phyloP scores from a whole-genome alignment of 2,888 invertebrate species.

The Mimumesa dahlbomi region DNA sequence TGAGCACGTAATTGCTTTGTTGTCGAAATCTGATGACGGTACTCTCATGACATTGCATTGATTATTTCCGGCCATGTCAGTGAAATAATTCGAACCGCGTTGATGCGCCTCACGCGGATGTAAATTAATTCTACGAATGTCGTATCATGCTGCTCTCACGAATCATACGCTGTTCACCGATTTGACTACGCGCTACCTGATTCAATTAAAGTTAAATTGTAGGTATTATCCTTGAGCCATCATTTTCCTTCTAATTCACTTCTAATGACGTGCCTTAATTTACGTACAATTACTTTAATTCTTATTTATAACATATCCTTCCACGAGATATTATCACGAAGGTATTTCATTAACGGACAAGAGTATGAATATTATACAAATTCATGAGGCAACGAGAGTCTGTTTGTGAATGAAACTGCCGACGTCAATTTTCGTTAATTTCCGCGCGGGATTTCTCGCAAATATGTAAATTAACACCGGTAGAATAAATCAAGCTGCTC shows the following conservation, averaged over 20 bases:
- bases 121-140: constrained; percentile 52
- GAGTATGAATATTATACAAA: background rate
- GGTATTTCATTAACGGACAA: background rate
- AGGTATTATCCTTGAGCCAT: background rate
- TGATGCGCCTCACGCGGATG: constrained; percentile 40
- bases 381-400: background rate
- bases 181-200: constrained; percentile 38
- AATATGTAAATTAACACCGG: constrained; percentile 38
- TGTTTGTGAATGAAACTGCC: background rate
- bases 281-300: no score
- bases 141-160: constrained; percentile 18
- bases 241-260: background rate
- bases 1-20: no score
- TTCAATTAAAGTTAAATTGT: background rate
- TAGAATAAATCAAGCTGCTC: constrained; percentile 18
- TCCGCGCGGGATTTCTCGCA: constrained; percentile 24
- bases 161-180: constrained; percentile 52
- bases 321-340: background rate
- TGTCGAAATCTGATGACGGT: no score
- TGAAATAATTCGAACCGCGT: constrained; percentile 37
- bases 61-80: no score
- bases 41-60: no score
- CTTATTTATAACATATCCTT: no score
- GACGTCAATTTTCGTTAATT: constrained; percentile 13
- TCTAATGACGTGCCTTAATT: background rate